These are phyloP conservation scores for Perognathus longimembris DNA, from an alignment of 2,113 vertebrate genomes.

Conservation along the genomic window DNA sequence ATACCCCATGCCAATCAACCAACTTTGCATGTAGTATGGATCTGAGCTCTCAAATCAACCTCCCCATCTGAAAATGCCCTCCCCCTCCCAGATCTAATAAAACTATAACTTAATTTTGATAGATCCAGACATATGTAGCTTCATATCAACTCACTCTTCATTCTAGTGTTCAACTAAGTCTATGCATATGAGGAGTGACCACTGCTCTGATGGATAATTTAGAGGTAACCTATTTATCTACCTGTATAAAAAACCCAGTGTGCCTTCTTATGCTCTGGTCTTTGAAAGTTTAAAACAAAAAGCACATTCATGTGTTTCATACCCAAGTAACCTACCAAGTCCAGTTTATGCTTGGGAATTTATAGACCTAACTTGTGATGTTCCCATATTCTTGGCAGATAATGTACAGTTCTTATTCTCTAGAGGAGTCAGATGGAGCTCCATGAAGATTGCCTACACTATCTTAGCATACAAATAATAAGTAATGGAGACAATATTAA, in stretches of 20 bases:
- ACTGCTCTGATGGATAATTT: not conserved
- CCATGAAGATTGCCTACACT: slow-evolving; percentile 13
- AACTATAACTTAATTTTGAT: not conserved
- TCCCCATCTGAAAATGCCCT: not conserved
- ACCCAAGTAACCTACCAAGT: not conserved
- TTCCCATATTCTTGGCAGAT: not conserved
- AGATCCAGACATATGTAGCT: not conserved
- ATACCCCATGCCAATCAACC: no score
- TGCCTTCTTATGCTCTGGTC: not conserved
- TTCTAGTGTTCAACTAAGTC: not conserved
- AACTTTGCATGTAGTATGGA: no score
- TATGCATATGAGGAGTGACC: not conserved
- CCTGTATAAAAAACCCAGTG: no score
- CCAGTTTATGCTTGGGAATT: not conserved
- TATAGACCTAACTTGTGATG: not conserved
- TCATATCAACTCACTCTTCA: not conserved
- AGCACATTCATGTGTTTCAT: not conserved
- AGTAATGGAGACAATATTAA: not conserved
- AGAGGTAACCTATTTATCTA: not conserved
- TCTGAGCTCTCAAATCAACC: not conserved
- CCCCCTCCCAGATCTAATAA: not conserved
- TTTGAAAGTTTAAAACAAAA: not conserved
- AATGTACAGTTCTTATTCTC: not conserved
- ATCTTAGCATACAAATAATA: not conserved
- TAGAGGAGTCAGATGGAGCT: not conserved